phyloP scores from a whole-genome alignment of 2,113 vertebrate genomes.

The Eretmochelys imbricata region DNA sequence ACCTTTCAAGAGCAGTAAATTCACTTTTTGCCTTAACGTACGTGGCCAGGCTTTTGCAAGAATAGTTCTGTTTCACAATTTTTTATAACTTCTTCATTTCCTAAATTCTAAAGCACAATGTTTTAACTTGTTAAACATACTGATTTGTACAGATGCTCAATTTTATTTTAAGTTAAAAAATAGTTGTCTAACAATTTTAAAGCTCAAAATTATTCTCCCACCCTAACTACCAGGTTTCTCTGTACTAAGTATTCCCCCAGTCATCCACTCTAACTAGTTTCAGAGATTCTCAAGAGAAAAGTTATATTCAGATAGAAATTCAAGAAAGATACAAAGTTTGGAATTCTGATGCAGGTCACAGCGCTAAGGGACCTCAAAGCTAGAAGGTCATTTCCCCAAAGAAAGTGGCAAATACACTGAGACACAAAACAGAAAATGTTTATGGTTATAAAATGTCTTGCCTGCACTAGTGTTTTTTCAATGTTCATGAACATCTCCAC shows the following conservation, averaged over 20 bases:
- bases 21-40: neutral
- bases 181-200: neutral
- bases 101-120: neutral
- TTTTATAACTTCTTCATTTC: neutral
- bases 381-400: fast-evolving
- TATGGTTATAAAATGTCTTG: neutral
- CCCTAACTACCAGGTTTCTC: neutral
- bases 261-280: neutral
- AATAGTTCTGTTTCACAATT: neutral
- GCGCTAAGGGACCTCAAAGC: fast-evolving
- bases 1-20: neutral
- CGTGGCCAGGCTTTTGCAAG: neutral
- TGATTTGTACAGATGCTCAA: neutral
- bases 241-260: neutral
- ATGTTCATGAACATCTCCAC: conserved; percentile 99
- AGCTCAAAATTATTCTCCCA: neutral
- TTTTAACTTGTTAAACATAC: neutral
- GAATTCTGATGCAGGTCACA: too few relatives aligned
- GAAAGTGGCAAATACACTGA: neutral
- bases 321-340: neutral
- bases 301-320: fast-evolving
- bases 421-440: neutral
- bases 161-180: neutral
- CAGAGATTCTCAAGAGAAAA: neutral
- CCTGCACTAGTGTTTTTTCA: conserved; percentile 97